Conservation (phyloP, 1,140 invertebrate genomes). For the Halesus radiatus region DNA sequence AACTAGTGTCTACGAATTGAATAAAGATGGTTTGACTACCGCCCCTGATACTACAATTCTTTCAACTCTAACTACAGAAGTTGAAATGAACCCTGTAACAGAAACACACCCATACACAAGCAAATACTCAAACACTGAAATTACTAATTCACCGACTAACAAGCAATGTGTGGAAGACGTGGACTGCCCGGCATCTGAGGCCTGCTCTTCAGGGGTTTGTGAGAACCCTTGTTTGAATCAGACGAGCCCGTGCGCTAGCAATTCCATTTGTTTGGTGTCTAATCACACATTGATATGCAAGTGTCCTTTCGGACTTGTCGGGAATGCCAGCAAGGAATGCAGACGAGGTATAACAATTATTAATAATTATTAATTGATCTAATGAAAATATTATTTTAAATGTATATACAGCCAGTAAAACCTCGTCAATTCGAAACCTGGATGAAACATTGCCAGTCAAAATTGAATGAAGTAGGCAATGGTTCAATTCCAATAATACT, state of each 20-base stretch:
- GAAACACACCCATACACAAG: constrained; percentile 58
- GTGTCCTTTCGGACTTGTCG: constrained; percentile 71
- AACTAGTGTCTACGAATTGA: no score
- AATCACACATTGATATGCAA: constrained; percentile 81
- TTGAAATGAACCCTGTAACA: neutral
- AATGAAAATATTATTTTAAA: neutral
- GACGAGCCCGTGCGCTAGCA: constrained; percentile 76
- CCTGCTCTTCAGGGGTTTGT: constrained; percentile 79
- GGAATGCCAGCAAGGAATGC: constrained; percentile 62
- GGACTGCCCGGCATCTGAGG: constrained; percentile 77
- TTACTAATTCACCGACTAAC: constrained; percentile 63
- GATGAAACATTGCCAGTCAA: no score
- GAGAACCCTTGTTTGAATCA: constrained; percentile 77
- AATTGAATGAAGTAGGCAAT: no score
- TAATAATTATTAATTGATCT: constrained; percentile 51
- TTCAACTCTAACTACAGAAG: neutral
- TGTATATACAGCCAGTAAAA: constrained; percentile 18
- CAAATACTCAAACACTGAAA: constrained; percentile 59
- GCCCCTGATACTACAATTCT: neutral
- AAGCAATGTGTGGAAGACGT: constrained; percentile 74
- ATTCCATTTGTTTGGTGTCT: constrained; percentile 77
- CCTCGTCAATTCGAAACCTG: no score
- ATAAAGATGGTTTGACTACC: no score
- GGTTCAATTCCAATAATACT: no score
- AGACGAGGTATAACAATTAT: constrained; percentile 67